Base-by-base conservation (phyloP, 2,888 invertebrate genomes). In the Ectobius pallidus region DNA sequence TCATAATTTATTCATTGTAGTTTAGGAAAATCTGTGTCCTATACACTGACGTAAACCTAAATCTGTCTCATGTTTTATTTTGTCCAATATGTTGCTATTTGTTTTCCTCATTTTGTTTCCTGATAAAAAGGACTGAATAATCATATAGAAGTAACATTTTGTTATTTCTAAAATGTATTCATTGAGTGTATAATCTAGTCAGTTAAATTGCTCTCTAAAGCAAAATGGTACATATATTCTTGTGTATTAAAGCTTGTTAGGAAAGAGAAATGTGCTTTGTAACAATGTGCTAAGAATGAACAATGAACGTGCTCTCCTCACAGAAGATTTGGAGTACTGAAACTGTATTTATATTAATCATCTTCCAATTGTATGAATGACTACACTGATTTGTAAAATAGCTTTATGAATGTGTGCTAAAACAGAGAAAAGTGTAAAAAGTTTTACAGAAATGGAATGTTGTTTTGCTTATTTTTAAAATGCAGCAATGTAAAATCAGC, bases 141-240 rank as follows among this genome's bases (percentile, higher is more conserved):
- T 30, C 58, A 65, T 65, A 16, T 18, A 65, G 44, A 46, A 25
- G 1, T 62, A 62, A 62, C 39, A 62, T n/a, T 62, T 22, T 20
- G 39, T 62, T 62, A 62, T 22, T 62, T 62, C 62, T 62, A 39
- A 4, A 22, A 34, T 39, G 65, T 44, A 22, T 49, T 61, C 44
- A 62, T 46, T 73, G 73, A 73, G 73, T 73, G 73, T 73, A 73
- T 30, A 65, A 65, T 73, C 73, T 73, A 73, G 73, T 73, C 73
- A 73, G 46, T 58, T 25, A 58, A 58, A 58, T n/a, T 34, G 58
- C 30, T 30, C 30, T 58, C 9, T 32, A n/a, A 58, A 58, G 58
- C 58, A 30, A 58, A n/a, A n/a, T 58, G 32, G n/a, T 58, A 30
- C 9, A 58, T 58, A 58, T 34, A 7, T 7, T 58, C n/a, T 20